Evolutionary conservation across 1,140 invertebrate species (phyloP).

Genomic region (Bombus difficillimus): DNA sequence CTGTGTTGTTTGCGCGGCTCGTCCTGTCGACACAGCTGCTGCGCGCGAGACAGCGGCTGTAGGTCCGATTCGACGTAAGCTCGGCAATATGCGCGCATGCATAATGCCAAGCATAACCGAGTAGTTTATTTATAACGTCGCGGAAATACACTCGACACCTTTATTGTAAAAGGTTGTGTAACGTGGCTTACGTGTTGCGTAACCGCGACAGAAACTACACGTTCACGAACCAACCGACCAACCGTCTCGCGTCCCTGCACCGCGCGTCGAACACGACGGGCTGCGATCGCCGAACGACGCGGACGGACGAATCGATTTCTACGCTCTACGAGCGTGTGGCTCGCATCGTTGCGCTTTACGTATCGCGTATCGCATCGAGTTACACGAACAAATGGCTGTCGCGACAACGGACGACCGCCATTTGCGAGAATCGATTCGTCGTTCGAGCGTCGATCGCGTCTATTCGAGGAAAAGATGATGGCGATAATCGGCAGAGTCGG

Average conservation of each 20-base stretch:
- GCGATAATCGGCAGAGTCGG: background rate
- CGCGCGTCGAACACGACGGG: no score
- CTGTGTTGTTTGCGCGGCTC: background rate
- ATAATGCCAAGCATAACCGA: conserved; percentile 78
- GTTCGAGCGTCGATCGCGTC: background rate
- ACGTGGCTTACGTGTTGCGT: conserved; percentile 64
- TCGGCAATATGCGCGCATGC: conserved; percentile 72
- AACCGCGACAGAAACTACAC: conserved; percentile 54
- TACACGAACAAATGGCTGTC: no score
- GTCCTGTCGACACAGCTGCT: background rate
- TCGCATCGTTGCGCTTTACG: no score
- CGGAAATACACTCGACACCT: conserved; percentile 75
- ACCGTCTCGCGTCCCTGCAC: background rate
- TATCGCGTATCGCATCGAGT: no score
- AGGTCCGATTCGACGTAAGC: conserved; percentile 51
- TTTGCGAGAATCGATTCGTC: background rate
- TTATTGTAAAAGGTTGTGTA: conserved; percentile 79
- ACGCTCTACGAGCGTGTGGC: no score
- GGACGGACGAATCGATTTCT: no score
- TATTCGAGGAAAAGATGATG: background rate
- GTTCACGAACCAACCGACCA: background rate
- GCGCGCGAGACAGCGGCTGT: background rate
- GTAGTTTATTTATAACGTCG: conserved; percentile 79
- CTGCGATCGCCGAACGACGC: no score
- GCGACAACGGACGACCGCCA: background rate